Evolutionary conservation across 2,888 invertebrate genomes (phyloP).

Genomic region (Drosophila quasianomalipes): DNA sequence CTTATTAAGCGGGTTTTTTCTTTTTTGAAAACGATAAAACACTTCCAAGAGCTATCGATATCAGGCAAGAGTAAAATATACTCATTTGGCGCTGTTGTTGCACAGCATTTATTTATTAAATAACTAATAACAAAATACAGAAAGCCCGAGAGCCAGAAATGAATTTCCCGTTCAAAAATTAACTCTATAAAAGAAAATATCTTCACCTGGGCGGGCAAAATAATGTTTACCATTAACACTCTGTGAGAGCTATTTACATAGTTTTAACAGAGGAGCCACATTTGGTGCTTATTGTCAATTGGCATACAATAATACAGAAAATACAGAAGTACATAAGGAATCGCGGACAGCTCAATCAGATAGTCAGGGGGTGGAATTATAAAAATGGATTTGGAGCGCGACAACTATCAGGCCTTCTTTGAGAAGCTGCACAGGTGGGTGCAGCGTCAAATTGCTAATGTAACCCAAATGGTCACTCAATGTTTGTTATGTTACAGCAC

Average conservation of each 20-base stretch:
- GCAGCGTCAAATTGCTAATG: no score
- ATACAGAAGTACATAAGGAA: background rate
- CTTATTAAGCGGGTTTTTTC: background rate
- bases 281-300: background rate
- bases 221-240: background rate
- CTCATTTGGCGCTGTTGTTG: background rate
- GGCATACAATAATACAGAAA: background rate
- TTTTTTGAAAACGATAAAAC: background rate
- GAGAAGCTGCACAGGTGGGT: constrained; percentile 31
- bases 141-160: background rate
- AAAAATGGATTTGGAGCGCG: constrained; percentile 18
- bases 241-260: background rate
- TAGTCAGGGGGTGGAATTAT: background rate
- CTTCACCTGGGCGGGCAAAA: background rate
- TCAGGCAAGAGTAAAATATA: background rate
- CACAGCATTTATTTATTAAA: background rate
- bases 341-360: background rate
- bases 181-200: background rate
- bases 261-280: background rate
- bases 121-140: background rate
- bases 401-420: constrained; percentile 21
- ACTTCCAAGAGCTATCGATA: background rate
- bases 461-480: background rate
- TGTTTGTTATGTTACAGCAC: constrained; percentile 7
- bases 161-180: background rate